Evolutionary conservation across 2,113 vertebrate genomes (phyloP).

Genomic region (Paedocypris sp.): DNA sequence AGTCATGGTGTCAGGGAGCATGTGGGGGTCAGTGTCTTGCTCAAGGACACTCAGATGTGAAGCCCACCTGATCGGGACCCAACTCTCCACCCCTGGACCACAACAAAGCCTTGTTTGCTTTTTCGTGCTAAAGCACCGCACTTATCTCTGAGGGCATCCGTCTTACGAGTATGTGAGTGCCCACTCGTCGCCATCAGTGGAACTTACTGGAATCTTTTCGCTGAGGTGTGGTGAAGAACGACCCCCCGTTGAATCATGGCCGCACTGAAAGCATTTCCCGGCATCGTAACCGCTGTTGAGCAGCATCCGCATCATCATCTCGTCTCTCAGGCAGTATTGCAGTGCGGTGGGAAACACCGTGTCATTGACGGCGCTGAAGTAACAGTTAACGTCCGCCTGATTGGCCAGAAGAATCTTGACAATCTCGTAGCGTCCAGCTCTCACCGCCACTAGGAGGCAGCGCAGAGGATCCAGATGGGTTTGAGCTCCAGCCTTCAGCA

Average conservation of each 20-base stretch:
- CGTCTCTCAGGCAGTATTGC: slow-evolving; percentile 78
- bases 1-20: no score
- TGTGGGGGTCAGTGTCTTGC: no score
- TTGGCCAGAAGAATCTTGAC: slow-evolving; percentile 67
- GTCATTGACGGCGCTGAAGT: slow-evolving; percentile 72
- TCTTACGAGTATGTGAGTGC: no score
- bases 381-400: slow-evolving; percentile 74
- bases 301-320: slow-evolving; percentile 77
- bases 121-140: no score
- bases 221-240: slow-evolving; percentile 31
- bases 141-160: no score
- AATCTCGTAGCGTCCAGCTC: slow-evolving; percentile 68
- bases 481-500: slow-evolving; percentile 66
- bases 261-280: slow-evolving; percentile 70
- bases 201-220: slow-evolving; percentile 50
- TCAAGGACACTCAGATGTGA: no score
- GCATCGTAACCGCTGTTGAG: slow-evolving; percentile 73
- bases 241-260: slow-evolving; percentile 61
- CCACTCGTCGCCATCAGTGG: background rate
- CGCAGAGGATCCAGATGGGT: slow-evolving; percentile 74
- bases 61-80: no score
- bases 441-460: slow-evolving; percentile 75
- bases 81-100: no score
- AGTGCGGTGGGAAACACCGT: slow-evolving; percentile 74
- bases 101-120: no score